Evolutionary conservation across 2,113 vertebrate species (phyloP), one percentile per base, ranked within the genome.

Genomic region (Boleophthalmus pectinirostris): DNA sequence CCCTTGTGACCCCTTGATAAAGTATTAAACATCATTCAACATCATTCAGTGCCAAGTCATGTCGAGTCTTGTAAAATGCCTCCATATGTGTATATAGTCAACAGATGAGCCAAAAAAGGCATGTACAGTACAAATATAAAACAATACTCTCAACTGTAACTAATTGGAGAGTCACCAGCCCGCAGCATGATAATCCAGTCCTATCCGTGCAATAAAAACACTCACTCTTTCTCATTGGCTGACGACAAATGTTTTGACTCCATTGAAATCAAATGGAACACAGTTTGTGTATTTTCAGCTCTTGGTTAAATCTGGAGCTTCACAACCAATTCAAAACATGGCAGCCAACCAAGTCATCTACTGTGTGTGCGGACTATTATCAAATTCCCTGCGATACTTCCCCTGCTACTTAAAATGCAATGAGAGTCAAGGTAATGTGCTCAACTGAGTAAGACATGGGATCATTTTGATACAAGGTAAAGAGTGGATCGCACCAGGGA

Each of bases 171-270:
- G 6, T 47, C 75, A 29, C 46, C 53, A 33, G 53, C 54, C 69
- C 18, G 24, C 58, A n/a, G 0, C 74, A 66, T 43, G 38, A 43
- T 51, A 72, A 64, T 75, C 74, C 23, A 24, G 70, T n/a, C 43
- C 71, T 5, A 24, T 49, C 69, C 81, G 63, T 67, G 24, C 56
- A 60, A 57, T 66, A 54, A 75, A 83, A 90, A 86, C 81, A 86
- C 58, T 35, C 72, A 72, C n/a, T 80, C 65, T 68, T 69, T 82
- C 85, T 83, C 84, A 73, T 65, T 70, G 68, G 70, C 79, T 88
- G 75, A 89, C 84, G 73, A 85, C 81, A 84, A 21, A 80, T 89
- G 86, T 88, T 89, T 88, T 87, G 87, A 87, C 86, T 84, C 77
- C 23, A 72, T 72, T 65, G 74, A 83, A 89, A 82, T 83, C 79